Base-by-base conservation (phyloP, 2,888 invertebrate genomes). In the Pristionchus entomophagus region DNA sequence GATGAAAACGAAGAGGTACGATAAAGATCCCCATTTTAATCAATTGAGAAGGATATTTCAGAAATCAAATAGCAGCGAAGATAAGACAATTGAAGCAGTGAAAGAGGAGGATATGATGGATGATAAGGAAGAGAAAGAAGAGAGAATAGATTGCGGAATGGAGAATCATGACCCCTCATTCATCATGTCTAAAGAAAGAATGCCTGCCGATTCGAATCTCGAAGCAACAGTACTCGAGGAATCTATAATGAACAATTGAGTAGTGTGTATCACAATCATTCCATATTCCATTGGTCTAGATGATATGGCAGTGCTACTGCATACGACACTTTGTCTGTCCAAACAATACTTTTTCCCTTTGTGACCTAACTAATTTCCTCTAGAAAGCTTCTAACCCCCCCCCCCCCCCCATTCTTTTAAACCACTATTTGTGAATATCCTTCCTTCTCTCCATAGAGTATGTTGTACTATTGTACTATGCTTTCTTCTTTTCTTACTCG, bases 81-180 rank as follows among this genome's bases (percentile, higher is more conserved):
- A 26, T 29, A 78, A 29, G 49, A 78, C 49, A 26, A 78, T 29
- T 49, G 78, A 49, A 49, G 78, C 19, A 29, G 78, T 49, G 78
- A 41, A 45, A 32, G 19, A n/a, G 32, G 41, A 26, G 22, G 73
- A 77, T 5, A 26, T 41, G 8, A 32, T 2, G 22, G 17, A n/a
- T 19, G 45, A 29, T 22, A 45, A 19, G 49, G 26, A 78, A 19
- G 49, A 49, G 17, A n/a, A 29, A 4, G 49, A 49, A 29, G 45
- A 45, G 49, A 49, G 4, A 14, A 51, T 26, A 22, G 32, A 49
- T 45, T 26, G 22, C 14, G 78, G 49, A 78, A 51, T 45, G 17
- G 78, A 78, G 49, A 78, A 78, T 78, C 45, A 49, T 6, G 78
- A 78, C 49, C 78, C 78, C 14, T 78, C 78, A 29, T 49, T 78